Conservation (phyloP, 2,888 invertebrate genomes). For the Cosmorhoe ocellata region DNA sequence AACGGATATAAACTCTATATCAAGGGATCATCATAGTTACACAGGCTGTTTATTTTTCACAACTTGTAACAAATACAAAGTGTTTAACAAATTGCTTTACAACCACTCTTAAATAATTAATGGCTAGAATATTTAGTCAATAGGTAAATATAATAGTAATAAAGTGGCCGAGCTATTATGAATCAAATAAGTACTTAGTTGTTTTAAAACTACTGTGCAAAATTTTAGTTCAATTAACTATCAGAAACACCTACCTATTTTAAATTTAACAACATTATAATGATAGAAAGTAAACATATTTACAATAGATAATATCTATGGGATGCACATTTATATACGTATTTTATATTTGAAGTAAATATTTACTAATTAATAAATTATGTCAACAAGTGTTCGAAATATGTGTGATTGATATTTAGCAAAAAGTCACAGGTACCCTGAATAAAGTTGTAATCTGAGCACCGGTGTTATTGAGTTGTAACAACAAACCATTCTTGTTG, state of each 20-base stretch:
- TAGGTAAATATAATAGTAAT: not conserved
- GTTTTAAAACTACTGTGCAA: not conserved
- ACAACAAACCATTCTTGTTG: constrained; percentile 10
- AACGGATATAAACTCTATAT: constrained; percentile 7
- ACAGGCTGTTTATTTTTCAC: constrained; percentile 7
- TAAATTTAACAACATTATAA: constrained; percentile 11
- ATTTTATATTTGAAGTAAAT: not conserved
- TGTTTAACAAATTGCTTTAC: not conserved
- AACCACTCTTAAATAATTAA: not conserved
- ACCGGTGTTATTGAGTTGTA: constrained; percentile 11
- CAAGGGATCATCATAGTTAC: constrained; percentile 8
- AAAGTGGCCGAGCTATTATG: not conserved
- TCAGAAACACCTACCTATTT: constrained; percentile 4
- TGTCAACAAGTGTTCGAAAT: constrained; percentile 15
- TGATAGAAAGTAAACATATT: constrained; percentile 29
- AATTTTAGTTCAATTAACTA: constrained; percentile 3
- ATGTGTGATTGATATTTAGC: constrained; percentile 20
- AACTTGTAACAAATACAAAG: constrained; percentile 1
- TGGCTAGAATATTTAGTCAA: not conserved
- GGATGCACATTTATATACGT: constrained; percentile 17
- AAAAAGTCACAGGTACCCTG: constrained; percentile 22
- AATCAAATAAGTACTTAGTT: not conserved
- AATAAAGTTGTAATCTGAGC: constrained; percentile 20
- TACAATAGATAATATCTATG: constrained; percentile 35
- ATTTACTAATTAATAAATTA: constrained; percentile 10